Evolutionary conservation across 2,888 invertebrate species (phyloP).

Genomic region (Theretra japonica): DNA sequence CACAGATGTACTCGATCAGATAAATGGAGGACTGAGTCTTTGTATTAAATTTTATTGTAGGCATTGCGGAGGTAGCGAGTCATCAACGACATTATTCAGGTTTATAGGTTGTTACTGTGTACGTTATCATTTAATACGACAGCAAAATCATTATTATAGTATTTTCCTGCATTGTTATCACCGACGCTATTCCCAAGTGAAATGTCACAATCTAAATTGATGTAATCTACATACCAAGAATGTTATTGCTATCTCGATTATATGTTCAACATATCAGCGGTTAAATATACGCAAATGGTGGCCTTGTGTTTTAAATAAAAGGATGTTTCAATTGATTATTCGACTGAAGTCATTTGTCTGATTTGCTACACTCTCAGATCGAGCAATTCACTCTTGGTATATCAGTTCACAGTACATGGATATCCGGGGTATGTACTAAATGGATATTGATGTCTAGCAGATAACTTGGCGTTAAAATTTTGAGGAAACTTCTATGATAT

Average conservation of each 20-base stretch:
- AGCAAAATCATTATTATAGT: not conserved
- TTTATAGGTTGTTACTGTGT: not conserved
- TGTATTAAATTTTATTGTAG: no score
- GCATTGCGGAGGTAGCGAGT: no score
- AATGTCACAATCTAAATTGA: constrained; percentile 15
- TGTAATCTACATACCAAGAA: constrained; percentile 14
- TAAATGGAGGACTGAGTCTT: not conserved
- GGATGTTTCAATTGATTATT: not conserved
- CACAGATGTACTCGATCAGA: not conserved
- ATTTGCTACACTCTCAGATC: not conserved
- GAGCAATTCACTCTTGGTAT: not conserved
- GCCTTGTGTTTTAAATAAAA: constrained; percentile 12
- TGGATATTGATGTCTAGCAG: no score
- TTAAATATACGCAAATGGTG: constrained; percentile 10
- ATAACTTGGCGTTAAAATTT: no score
- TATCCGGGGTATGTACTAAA: no score
- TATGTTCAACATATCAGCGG: not conserved
- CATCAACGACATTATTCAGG: not conserved
- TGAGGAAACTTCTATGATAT: no score
- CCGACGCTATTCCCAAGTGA: not conserved
- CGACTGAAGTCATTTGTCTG: not conserved
- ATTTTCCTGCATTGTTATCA: constrained; percentile 14
- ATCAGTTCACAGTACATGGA: no score
- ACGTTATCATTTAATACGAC: constrained; percentile 1
- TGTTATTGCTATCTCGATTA: constrained; percentile 6